Base-by-base conservation (phyloP, 2,888 invertebrate genomes). In the Macrophya alboannulata region DNA sequence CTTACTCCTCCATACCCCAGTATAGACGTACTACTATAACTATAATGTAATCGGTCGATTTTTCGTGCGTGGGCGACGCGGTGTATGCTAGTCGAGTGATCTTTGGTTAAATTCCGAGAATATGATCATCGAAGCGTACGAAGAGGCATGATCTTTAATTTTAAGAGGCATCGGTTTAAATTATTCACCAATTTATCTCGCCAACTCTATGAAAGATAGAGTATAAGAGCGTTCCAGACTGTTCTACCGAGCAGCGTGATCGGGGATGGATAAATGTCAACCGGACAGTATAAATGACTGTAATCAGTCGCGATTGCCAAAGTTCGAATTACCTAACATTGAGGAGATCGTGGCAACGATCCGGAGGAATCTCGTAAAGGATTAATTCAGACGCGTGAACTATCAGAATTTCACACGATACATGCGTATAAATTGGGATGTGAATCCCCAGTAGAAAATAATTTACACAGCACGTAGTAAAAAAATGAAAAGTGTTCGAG, bases 221-320 rank as follows among this genome's bases (percentile, higher is more conserved):
- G 68, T 37, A 17, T 5, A 17, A 37, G 68, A 37, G 62, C 68
- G 12, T 12, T 25, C 12, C 25, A 62, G 1, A 31, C 31, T 31
- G 31, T 31, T 31, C 31, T 31, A 31, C 31, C 31, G 1, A 31
- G 31, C 4, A 1, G 48, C 48, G 48, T 9, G 37, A 17, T 17
- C 31, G 15, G 31, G 37, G 68, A 31, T 31, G 68, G 25, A 37
- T 68, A 17, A 68, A 68, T 68, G 68, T 68, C 68, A 68, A 68
- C 68, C 17, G 68, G 37, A 68, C n/a, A n/a, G 17, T 68, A 25
- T 68, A 15, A 31, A 37, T 68, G 37, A 37, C 68, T 68, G 37
- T 25, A 37, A 25, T 68, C 37, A 68, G 68, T 68, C 68, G 68
- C 68, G 68, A 37, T 68, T 68, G 37, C 37, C 68, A 37, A 68